Base-by-base conservation (phyloP, 2,888 invertebrate species). In the Microctonus brassicae region DNA sequence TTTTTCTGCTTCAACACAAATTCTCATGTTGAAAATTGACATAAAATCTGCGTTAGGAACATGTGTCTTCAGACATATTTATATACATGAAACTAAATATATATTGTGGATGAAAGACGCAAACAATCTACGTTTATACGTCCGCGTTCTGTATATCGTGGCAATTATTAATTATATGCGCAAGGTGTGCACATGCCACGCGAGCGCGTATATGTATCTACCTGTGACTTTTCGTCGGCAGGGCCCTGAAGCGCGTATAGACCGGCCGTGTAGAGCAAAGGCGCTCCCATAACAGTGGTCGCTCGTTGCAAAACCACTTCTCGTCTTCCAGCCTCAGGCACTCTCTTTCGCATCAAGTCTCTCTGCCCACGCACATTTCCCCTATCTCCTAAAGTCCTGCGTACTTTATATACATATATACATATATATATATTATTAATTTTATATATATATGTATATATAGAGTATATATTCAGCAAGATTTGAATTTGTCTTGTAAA, bases 291-390 rank as follows among this genome's bases (percentile, higher is more conserved):
- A 78, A 78, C 79, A 78, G 79, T 78, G 79, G 77, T 77, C 76
- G 78, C 76, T 80, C 76, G 79, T 79, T 81, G 81, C 77, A 75
- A 78, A 80, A 79, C 80, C 81, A 80, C 83, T 81, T 82, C 81
- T 79, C 81, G 81, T 83, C 81, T 84, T 80, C 79, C 79, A 81
- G 80, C 82, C 83, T 61, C 33, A 65, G 62, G 71, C 65, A n/a
- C 68, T 58, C 68, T 53, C 36, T 66, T 71, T 47, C 47, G 60
- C 39, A 67, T 71, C 67, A 55, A 55, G 68, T 39, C 64, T 36
- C 17, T 75, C 83, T 80, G 79, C 83, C 84, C 84, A 83, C 84
- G 83, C 84, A 79, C 78, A 75, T 78, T 79, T 80, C 80, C 79
- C 75, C 69, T 73, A 61, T 73, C 58, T 68, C 72, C 73, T 29